A percentile compares a stretch with the other conserved stretches of the same genome.
These are phyloP conservation scores for Philaethria dido DNA, from an alignment of 2,888 invertebrate genomes.

Conservation along the genomic window DNA sequence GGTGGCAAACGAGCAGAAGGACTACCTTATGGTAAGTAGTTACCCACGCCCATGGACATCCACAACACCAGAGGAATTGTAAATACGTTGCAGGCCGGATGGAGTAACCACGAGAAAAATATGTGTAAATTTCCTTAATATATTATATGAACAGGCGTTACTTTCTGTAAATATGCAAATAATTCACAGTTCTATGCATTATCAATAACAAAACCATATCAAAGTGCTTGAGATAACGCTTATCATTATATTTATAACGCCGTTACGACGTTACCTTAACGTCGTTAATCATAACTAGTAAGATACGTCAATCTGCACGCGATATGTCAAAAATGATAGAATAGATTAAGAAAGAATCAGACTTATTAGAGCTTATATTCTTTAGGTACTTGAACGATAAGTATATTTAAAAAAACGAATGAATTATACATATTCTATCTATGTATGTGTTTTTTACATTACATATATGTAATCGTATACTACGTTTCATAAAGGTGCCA, in stretches of 20 bases:
- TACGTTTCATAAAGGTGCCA: no score
- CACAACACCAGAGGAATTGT: no score
- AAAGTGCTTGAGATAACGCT: slow-evolving; percentile 36
- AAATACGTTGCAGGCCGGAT: no score
- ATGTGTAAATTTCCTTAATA: no score
- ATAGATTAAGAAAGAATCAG: slow-evolving; percentile 1
- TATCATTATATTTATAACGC: slow-evolving; percentile 52
- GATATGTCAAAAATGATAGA: slow-evolving; percentile 14
- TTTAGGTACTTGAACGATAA: slow-evolving; percentile 2
- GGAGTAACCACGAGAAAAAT: no score
- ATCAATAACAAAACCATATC: slow-evolving; percentile 37
- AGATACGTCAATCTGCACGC: slow-evolving; percentile 38
- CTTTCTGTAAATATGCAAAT: slow-evolving; percentile 25
- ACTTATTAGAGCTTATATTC: neutral
- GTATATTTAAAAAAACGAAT: neutral
- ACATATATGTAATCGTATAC: no score
- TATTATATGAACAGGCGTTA: neutral
- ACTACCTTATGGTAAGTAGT: no score
- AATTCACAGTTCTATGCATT: slow-evolving; percentile 26
- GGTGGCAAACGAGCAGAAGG: no score
- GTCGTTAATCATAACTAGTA: slow-evolving; percentile 60
- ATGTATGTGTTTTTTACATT: no score
- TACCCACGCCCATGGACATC: no score
- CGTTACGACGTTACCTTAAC: slow-evolving; percentile 52
- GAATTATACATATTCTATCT: no score